These are phyloP conservation scores for Nothobranchius kuhntae DNA, from an alignment of 2,113 vertebrate species.

Conservation along the genomic window DNA sequence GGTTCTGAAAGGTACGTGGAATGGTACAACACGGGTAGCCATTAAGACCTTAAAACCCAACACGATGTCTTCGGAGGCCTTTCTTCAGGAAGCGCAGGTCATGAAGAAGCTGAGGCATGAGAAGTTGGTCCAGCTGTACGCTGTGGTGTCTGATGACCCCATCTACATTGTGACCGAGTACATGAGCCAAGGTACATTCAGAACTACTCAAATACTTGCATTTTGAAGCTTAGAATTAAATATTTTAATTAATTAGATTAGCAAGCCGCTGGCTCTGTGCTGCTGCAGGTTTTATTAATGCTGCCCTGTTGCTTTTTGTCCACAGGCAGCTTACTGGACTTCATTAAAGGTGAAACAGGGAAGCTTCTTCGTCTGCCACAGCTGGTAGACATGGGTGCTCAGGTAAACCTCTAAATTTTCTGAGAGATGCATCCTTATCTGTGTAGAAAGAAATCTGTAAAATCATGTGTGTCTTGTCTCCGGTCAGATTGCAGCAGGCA, in stretches of 20 bases:
- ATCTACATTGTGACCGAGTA: slow-evolving; percentile 98
- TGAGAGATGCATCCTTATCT: not conserved
- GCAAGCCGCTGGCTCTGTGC: too few relatives aligned
- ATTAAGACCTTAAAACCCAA: slow-evolving; percentile 95
- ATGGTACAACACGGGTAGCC: slow-evolving; percentile 92
- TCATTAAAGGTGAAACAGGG: slow-evolving; percentile 94
- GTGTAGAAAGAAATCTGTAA: not conserved
- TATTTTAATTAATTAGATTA: too few relatives aligned
- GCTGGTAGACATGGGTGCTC: slow-evolving; percentile 96
- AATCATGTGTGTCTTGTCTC: not conserved
- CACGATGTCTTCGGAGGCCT: slow-evolving; percentile 97
- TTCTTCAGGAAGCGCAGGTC: slow-evolving; percentile 96
- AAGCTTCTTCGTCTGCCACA: slow-evolving; percentile 93
- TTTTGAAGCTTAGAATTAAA: not conserved
- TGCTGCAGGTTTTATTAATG: not conserved
- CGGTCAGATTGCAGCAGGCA: slow-evolving; percentile 91
- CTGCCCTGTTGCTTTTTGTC: slow-evolving; percentile 19
- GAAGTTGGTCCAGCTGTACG: slow-evolving; percentile 95
- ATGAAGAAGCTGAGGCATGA: slow-evolving; percentile 97
- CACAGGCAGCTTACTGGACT: slow-evolving; percentile 93
- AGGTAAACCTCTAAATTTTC: slow-evolving; percentile 76
- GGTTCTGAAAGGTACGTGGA: slow-evolving; percentile 88
- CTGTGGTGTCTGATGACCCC: slow-evolving; percentile 94
- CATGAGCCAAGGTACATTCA: slow-evolving; percentile 90
- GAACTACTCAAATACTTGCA: not conserved